phyloP scores from a whole-genome alignment of 2,888 invertebrate species.

The Charanyca ferruginea region DNA sequence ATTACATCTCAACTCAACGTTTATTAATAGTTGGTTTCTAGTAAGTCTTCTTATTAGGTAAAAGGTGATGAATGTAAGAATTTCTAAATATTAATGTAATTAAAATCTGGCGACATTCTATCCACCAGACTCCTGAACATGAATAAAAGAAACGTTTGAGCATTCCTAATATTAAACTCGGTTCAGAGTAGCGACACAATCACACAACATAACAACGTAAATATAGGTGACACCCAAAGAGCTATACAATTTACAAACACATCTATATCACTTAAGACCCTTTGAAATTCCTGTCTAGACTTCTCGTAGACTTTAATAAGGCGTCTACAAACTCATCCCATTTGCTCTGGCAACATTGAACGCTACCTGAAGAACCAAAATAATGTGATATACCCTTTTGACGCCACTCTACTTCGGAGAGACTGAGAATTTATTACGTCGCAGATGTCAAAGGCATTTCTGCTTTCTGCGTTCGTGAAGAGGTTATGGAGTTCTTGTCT shows the following conservation, averaged over 20 bases:
- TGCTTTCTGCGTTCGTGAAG: background rate
- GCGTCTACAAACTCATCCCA: slow-evolving; percentile 65
- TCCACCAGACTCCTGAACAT: background rate
- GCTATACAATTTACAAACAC: slow-evolving; percentile 49
- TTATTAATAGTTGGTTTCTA: background rate
- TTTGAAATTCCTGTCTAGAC: slow-evolving; percentile 78
- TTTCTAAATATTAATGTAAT: background rate
- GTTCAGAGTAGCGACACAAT: background rate
- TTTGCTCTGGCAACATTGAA: slow-evolving; percentile 60
- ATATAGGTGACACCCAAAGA: slow-evolving; percentile 4
- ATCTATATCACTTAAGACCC: slow-evolving; percentile 31
- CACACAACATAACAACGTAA: no score
- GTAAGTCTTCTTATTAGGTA: background rate
- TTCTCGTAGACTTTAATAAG: slow-evolving; percentile 75
- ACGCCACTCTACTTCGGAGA: slow-evolving; percentile 29
- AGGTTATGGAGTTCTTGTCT: background rate
- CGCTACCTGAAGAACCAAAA: slow-evolving; percentile 72
- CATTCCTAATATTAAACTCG: background rate
- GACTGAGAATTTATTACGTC: slow-evolving; percentile 34
- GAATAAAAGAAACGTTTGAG: background rate
- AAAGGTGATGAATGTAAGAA: no score
- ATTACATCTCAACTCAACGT: no score
- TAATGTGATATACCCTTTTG: slow-evolving; percentile 56
- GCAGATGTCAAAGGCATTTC: slow-evolving; percentile 28
- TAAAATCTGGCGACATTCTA: no score